Evolutionary conservation across 2,888 invertebrate species (phyloP), one percentile per base, ranked within the genome.

Genomic region (Tenthredo notha): DNA sequence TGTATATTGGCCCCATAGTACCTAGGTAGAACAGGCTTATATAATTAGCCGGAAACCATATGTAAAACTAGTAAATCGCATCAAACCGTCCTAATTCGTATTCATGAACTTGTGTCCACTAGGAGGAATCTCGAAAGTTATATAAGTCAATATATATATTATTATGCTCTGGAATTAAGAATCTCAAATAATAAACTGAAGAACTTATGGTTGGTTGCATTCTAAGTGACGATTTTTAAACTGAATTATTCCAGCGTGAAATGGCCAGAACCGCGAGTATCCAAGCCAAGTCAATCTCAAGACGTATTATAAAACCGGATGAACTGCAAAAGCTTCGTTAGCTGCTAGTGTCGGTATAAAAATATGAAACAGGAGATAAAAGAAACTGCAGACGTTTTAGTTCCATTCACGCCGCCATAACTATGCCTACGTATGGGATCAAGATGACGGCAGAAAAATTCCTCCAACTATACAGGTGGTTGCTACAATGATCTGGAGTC

Each of bases 11-110:
- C 54, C 25, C 25, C 54, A 77, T 18, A n/a, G 25, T 25, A 50
- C 58, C 15, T 65, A 21, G 21, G 15, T 65, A 12, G n/a, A 40
- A 80, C 65, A 61, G 61, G 80, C 58, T 83, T 83, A 54, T 83
- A 54, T n/a, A 54, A 54, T 54, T 54, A 83, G 67, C 47, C 70
- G 65, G 83, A 83, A 83, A 83, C 83, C 83, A 83, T 67, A 67
- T 67, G 67, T 70, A 67, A 83, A 70, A 43, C 47, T 29, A 83
- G 65, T n/a, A 82, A 82, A 83, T 83, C 83, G 65, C 83, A 83
- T 83, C 67, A 70, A 65, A 47, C n/a, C 47, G 70, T 70, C 67
- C 83, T 10, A 43, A 74, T 74, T 74, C 72, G 72, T 43, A 43
- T 74, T 43, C 40, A 43, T 43, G 72, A 74, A 74, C 21, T 43